phyloP scores from a whole-genome alignment of 2,113 vertebrate genomes.

The Paramormyrops kingsleyae region DNA sequence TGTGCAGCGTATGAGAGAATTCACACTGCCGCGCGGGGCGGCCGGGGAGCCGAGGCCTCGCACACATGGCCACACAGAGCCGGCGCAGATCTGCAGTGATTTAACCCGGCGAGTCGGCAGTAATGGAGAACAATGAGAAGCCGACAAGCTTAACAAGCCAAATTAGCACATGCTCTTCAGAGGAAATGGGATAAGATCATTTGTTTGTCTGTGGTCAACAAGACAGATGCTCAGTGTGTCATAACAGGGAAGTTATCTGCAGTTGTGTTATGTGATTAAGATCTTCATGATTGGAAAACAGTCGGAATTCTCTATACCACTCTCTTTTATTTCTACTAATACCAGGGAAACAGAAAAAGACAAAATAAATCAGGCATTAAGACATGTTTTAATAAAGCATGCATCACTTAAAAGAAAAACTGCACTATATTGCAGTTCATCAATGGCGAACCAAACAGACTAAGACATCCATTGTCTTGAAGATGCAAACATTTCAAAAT shows the following conservation, averaged over 20 bases:
- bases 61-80: background rate
- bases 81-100: background rate
- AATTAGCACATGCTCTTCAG: background rate
- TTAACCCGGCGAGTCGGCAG: background rate
- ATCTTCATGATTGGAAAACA: background rate
- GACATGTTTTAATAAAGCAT: background rate
- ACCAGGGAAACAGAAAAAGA: background rate
- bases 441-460: background rate
- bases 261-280: background rate
- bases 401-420: background rate
- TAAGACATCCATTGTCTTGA: background rate
- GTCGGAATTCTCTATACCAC: background rate
- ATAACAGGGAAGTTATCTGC: background rate
- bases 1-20: slow-evolving; percentile 41
- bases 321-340: background rate
- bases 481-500: background rate
- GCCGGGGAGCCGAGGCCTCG: slow-evolving; percentile 18
- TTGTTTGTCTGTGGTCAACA: background rate
- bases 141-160: background rate
- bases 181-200: background rate
- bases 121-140: background rate
- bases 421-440: background rate
- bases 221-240: background rate
- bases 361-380: background rate
- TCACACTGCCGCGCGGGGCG: slow-evolving; percentile 39